Evolutionary conservation across 2,888 invertebrate genomes (phyloP).

Genomic region (Bombylius discolor): DNA sequence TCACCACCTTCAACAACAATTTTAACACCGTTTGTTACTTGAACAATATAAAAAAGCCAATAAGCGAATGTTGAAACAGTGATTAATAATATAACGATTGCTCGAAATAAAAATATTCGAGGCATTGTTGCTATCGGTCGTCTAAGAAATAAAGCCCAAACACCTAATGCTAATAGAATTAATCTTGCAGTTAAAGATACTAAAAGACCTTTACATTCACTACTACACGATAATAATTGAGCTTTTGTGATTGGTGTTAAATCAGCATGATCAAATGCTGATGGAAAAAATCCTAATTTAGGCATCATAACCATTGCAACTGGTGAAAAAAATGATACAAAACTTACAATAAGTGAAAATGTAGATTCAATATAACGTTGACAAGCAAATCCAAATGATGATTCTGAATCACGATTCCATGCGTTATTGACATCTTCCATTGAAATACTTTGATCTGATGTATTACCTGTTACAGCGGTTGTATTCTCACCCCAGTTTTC

Average conservation of each 20-base stretch:
- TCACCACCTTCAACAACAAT: constrained; percentile 68
- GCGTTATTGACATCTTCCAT: constrained; percentile 82
- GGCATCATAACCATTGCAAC: constrained; percentile 91
- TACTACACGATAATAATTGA: constrained; percentile 67
- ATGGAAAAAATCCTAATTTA: constrained; percentile 74
- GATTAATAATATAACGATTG: constrained; percentile 75
- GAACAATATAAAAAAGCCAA: constrained; percentile 96
- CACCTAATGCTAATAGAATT: constrained; percentile 73
- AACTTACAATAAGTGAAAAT: constrained; percentile 63
- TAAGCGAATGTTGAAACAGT: constrained; percentile 89
- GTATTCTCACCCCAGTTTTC: constrained; percentile 99
- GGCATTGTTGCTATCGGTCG: constrained; percentile 79
- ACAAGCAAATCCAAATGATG: constrained; percentile 58
- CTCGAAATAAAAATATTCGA: constrained; percentile 79
- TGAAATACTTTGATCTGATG: constrained; percentile 89
- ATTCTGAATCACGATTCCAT: constrained; percentile 66
- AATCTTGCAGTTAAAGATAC: constrained; percentile 85
- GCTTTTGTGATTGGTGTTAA: constrained; percentile 56
- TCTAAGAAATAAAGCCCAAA: constrained; percentile 85
- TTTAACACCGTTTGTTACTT: constrained; percentile 68
- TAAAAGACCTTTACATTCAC: constrained; percentile 87
- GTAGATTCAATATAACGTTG: constrained; percentile 73
- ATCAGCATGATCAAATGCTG: constrained; percentile 49
- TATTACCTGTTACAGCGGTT: constrained; percentile 92
- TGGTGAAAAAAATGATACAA: constrained; percentile 81